Percentiles rank a stretch among this genome's conserved stretches.
These are phyloP conservation scores for Agonopterix arenella DNA, from an alignment of 2,888 invertebrate species.

Conservation along the genomic window DNA sequence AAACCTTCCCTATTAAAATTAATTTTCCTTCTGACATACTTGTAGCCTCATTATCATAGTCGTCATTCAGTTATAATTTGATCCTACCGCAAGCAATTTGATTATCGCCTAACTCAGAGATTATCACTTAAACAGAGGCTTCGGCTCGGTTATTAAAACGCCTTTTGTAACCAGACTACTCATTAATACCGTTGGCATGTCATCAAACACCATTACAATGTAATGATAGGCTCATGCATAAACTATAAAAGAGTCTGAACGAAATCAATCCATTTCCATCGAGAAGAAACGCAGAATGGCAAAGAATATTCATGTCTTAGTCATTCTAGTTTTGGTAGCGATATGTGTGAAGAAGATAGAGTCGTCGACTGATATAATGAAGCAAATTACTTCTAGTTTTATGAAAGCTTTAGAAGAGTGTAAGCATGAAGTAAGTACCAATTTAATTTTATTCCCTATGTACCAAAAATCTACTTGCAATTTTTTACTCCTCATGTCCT, in stretches of 20 bases:
- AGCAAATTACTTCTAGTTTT: conserved; percentile 39
- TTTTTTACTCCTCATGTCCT: no score
- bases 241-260: neutral
- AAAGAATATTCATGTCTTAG: neutral
- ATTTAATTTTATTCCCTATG: no score
- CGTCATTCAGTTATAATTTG: neutral
- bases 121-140: neutral
- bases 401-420: conserved; percentile 46
- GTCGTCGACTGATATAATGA: conserved; percentile 38
- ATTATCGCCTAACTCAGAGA: no score
- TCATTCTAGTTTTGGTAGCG: conserved; percentile 18
- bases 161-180: neutral
- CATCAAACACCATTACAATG: neutral
- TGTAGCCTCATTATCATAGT: neutral
- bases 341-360: conserved; percentile 16
- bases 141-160: neutral
- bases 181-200: neutral
- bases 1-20: no score
- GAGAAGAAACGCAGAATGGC: neutral
- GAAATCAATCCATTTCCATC: neutral
- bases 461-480: no score
- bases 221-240: neutral
- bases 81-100: neutral
- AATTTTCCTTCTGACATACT: neutral
- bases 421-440: conserved; percentile 37